Evolutionary conservation across 2,888 invertebrate species (phyloP).

Genomic region (Athripsodes cinereus): DNA sequence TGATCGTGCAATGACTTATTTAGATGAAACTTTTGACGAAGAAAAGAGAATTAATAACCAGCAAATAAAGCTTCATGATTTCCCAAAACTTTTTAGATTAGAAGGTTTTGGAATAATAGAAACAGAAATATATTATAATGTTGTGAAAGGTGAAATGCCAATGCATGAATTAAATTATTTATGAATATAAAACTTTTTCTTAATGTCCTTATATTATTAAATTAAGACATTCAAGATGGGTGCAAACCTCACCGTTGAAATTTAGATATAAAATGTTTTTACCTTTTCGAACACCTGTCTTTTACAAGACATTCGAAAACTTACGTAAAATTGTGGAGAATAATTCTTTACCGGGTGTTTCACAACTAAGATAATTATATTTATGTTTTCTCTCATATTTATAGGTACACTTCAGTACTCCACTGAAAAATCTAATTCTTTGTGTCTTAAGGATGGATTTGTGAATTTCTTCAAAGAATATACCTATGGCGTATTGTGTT

Average conservation of each 20-base stretch:
- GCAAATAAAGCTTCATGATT: neutral
- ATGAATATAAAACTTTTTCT: too few species aligned
- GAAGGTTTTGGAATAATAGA: slow-evolving; percentile 4
- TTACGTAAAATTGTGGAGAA: too few species aligned
- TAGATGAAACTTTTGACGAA: neutral
- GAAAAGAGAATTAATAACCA: neutral
- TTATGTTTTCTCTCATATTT: neutral
- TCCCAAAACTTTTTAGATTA: slow-evolving; percentile 5
- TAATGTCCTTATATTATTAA: too few species aligned
- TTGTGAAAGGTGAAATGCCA: neutral
- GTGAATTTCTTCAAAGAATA: neutral
- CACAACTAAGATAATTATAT: too few species aligned
- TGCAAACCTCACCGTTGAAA: too few species aligned
- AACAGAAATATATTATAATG: neutral
- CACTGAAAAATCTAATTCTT: neutral
- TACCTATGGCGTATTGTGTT: neutral
- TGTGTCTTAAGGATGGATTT: neutral
- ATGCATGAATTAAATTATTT: too few species aligned
- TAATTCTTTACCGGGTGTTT: too few species aligned
- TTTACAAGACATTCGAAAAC: too few species aligned
- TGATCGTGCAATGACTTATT: neutral
- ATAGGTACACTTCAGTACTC: neutral
- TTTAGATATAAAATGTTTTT: too few species aligned
- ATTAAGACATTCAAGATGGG: too few species aligned
- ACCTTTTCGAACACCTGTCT: too few species aligned